Base-by-base conservation (phyloP, 2,888 invertebrate species). In the Sesamia inferens region DNA sequence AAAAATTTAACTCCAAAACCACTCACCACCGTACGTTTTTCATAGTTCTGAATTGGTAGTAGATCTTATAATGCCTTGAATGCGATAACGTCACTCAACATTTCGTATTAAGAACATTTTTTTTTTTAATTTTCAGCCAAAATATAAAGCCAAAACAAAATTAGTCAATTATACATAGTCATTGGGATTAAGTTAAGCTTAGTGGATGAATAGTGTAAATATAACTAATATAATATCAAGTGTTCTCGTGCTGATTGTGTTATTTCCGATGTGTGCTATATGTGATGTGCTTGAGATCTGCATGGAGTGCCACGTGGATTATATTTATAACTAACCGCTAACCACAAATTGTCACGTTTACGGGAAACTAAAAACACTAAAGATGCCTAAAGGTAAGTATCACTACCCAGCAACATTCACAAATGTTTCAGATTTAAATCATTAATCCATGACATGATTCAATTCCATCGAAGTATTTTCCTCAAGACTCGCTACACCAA, bases 301-400 rank as follows among this genome's bases (percentile, higher is more conserved):
- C 92, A 92, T 93, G 91, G 88, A 88, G 88, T 82, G 82, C 82
- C 83, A 85, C 83, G 88, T 88, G 91, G 87, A 85, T 84, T 85
- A 86, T 89, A 87, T 81, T 82, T 87, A 81, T 88, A 88, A 90
- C 86, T 92, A 90, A 90, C 87, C 85, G 88, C 88, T 92, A 90
- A 92, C 91, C 84, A 82, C 89, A 86, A 85, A 83, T 87, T 86
- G 88, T 88, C 88, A 87, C 81, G 76, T 86, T 86, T 77, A 89
- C 87, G 80, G 82, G 86, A 85, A 89, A 81, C 83, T 85, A 88
- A 88, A 88, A 87, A 87, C 78, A 83, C 74, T 81, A 85, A 93
- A 89, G 87, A 93, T 93, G 94, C 94, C 94, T 81, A 94, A 91
- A 90, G 94, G 95, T 94, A 92, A 94, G 94, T 92, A 68, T 64